Base-by-base conservation (phyloP, 1,140 invertebrate genomes). In the Mizuhopecten yessoensis region DNA sequence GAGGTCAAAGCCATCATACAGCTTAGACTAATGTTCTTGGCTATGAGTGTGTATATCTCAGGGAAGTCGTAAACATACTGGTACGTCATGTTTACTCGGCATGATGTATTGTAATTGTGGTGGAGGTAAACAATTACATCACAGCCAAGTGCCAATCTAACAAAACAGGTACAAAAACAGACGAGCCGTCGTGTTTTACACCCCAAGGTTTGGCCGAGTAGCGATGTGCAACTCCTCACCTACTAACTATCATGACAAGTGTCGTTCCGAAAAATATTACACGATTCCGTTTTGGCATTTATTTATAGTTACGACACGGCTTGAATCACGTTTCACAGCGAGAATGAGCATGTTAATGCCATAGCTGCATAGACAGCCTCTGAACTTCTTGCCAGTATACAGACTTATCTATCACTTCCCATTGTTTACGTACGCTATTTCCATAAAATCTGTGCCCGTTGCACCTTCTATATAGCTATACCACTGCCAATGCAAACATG, bases 21-120 rank as follows among this genome's bases (percentile, higher is more conserved):
- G 57, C n/a, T 75, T 75, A 75, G 57, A 75, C 57, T 75, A 75
- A 75, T 75, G 57, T 75, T 75, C 23, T 29, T 75, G 57, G 23
- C 23, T 75, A 29, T 75, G 57, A 75, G 57, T 29, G 57, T 29
- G 57, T 75, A 75, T 75, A 75, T 75, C 57, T 75, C n/a, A 75
- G 57, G 23, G n/a, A 75, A 75, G 57, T 75, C 57, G 57, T 75
- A 75, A 75, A 75, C 57, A n/a, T 75, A 29, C 57, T 29, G 57
- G n/a, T 75, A 11, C 29, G 57, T 75, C 57, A 75, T 75, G 57
- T 75, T 75, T 75, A 75, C 57, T 75, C 23, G 15, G 57, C 57
- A 75, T 75, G 57, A 75, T 75, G 57, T 75, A 75, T 75, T 75
- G 57, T 75, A 75, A 75, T 75, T 75, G 57, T 75, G 57, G 57